phyloP scores from a whole-genome alignment of 1,140 invertebrate species.

The Chironomus tepperi region DNA sequence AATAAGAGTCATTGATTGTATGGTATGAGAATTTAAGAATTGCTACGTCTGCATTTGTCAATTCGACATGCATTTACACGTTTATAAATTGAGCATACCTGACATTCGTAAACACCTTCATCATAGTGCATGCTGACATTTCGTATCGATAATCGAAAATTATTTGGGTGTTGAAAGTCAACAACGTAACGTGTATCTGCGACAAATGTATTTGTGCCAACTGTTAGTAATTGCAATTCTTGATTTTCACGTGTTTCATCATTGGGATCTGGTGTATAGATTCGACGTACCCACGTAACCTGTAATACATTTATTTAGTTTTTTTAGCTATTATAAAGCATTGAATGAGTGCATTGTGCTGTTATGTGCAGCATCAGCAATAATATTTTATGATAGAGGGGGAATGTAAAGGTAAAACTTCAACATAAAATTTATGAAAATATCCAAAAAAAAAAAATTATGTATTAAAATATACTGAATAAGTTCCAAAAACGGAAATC shows the following conservation, averaged over 20 bases:
- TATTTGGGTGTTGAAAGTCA: constrained; percentile 57
- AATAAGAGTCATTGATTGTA: too few relatives aligned
- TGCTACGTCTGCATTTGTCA: too few relatives aligned
- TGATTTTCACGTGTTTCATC: constrained; percentile 30
- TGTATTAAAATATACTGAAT: too few relatives aligned
- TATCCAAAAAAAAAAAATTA: too few relatives aligned
- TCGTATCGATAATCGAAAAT: constrained; percentile 56
- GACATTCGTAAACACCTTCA: constrained; percentile 59
- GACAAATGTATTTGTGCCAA: constrained; percentile 54
- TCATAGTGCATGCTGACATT: constrained; percentile 51
- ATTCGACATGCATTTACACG: too few relatives aligned
- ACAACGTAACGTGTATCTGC: constrained; percentile 56
- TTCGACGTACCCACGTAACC: constrained; percentile 57
- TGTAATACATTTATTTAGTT: constrained; percentile 30
- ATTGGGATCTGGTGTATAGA: constrained; percentile 47
- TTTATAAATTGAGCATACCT: constrained; percentile 39
- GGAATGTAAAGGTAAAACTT: neutral
- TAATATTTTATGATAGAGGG: neutral
- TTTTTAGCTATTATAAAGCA: neutral
- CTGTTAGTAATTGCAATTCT: constrained; percentile 44
- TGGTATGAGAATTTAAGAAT: too few relatives aligned
- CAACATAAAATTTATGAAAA: too few relatives aligned
- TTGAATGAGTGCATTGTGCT: neutral
- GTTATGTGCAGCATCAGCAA: neutral
- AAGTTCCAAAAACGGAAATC: too few relatives aligned